Conservation (phyloP, 2,113 vertebrate genomes). For the Herpetotheres cachinnans region DNA sequence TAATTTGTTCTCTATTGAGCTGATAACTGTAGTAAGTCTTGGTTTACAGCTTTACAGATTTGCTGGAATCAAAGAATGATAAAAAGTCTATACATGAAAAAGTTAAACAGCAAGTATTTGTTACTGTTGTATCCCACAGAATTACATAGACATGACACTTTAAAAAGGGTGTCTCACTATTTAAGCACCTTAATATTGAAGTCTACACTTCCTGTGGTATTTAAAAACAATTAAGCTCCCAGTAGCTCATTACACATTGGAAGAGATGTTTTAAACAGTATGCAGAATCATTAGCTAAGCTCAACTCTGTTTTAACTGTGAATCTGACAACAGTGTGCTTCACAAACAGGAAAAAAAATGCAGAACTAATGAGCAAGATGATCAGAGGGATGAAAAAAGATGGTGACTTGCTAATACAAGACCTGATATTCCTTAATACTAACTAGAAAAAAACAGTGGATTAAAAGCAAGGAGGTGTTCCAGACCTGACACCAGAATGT, state of each 20-base stretch:
- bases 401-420: background rate
- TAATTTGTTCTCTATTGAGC: slow-evolving; percentile 33
- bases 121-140: background rate
- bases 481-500: background rate
- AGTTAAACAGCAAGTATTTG: background rate
- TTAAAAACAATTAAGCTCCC: background rate
- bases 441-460: background rate
- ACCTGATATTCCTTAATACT: background rate
- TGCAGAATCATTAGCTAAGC: background rate
- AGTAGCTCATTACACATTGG: background rate
- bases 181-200: background rate
- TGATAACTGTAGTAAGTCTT: slow-evolving; percentile 14
- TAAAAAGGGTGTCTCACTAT: background rate
- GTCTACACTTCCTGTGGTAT: background rate
- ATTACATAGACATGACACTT: background rate
- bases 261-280: background rate
- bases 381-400: background rate
- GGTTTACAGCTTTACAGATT: background rate
- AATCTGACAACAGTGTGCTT: background rate
- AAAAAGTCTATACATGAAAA: background rate
- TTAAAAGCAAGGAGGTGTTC: background rate
- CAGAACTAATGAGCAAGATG: background rate
- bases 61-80: background rate
- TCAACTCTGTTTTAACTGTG: background rate
- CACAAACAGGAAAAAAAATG: background rate